Evolutionary conservation across 2,113 vertebrate species (phyloP), one percentile per base, ranked within the genome.

Genomic region (Misgurnus anguillicaudatus): DNA sequence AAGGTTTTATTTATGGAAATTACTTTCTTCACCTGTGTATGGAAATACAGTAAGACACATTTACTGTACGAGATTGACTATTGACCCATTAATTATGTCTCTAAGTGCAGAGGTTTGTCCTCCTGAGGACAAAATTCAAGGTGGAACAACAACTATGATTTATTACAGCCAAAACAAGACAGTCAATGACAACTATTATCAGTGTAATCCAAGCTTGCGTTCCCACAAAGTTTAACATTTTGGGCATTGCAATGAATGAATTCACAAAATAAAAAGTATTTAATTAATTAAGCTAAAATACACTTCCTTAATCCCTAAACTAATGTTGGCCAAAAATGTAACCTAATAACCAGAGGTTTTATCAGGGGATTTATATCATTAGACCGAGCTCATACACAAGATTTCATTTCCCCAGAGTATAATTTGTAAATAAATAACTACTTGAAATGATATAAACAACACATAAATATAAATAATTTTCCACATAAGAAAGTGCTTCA

Each of bases 101-200:
- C 77, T 36, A 60, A 76, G 60, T 47, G 6, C 58, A 13, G 45
- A 65, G 64, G 17, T 68, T 68, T 53, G 65, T 74, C 62, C 45
- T 65, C 13, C 39, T 62, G 24, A 80, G 82, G 77, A 83, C 82
- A 41, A n/a, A n/a, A 76, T 7, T 80, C 77, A 83, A 71, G 72
- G 77, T 76, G 58, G 66, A 71, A 80, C 64, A 79, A 79, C 66
- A 75, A 60, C 70, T 19, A 48, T 70, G 41, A 74, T 41, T 76
- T 71, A 80, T 53, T 42, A 71, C 48, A 61, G 53, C n/a, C 55
- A 42, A 41, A 68, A 57, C 9, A 57, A 71, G 68, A 39, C 48
- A 19, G 68, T 19, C 51, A n/a, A 19, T 57, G 68, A 71, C 9
- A 6, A 55, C 31, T 55, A 31, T 48, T 48, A 71, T 38, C 24